Conservation (phyloP, 2,113 vertebrate genomes). For the Odobenus rosmarus region DNA sequence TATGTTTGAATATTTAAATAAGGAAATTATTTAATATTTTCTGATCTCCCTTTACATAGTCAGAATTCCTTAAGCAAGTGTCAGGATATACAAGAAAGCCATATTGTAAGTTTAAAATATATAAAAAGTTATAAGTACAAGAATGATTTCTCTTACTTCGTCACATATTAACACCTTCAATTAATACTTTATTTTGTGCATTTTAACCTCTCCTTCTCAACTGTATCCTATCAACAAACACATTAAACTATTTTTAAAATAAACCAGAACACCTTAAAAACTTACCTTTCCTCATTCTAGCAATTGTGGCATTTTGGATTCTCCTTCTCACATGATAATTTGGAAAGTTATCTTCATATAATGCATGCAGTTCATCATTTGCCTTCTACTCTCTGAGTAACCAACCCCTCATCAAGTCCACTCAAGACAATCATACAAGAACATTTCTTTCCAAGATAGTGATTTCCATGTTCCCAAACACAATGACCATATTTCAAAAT, state of each 20-base stretch:
- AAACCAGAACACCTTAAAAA: neutral
- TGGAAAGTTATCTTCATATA: neutral
- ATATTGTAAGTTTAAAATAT: neutral
- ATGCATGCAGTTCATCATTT: neutral
- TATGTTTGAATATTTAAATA: neutral
- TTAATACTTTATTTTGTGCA: neutral
- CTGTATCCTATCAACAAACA: neutral
- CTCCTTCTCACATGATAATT: neutral
- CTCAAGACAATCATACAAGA: neutral
- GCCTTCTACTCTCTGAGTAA: neutral
- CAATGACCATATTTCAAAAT: neutral
- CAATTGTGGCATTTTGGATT: neutral
- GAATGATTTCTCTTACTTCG: neutral
- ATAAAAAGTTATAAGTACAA: neutral
- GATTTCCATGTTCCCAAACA: neutral
- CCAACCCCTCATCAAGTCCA: rapidly evolving
- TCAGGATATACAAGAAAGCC: neutral
- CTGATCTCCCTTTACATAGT: neutral
- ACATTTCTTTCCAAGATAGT: neutral
- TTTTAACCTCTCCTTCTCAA: neutral
- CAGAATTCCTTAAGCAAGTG: neutral
- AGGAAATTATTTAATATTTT: neutral
- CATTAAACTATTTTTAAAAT: neutral
- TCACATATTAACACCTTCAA: neutral
- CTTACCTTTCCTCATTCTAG: neutral